A percentile compares a stretch with the other conserved stretches of the same genome.
Evolutionary conservation across 2,888 invertebrate species (phyloP).

Genomic region (Xestobium rufovillosum): DNA sequence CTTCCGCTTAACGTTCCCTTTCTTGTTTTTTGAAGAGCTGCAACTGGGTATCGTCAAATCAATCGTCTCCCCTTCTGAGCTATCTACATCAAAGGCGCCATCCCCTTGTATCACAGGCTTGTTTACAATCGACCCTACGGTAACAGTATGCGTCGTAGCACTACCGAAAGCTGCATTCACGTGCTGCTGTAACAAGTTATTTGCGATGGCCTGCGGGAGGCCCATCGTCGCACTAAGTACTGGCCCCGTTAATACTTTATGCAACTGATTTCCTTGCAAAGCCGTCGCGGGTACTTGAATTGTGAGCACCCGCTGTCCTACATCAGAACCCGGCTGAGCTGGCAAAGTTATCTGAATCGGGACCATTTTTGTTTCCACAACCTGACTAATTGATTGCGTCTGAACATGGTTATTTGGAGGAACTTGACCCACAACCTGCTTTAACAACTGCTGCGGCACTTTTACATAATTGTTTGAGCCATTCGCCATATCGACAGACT

Average conservation of each 20-base stretch:
- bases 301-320: constrained; percentile 66
- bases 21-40: neutral
- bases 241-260: constrained; percentile 73
- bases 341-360: constrained; percentile 72
- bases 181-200: constrained; percentile 79
- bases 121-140: constrained; percentile 18
- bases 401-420: constrained; percentile 6
- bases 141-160: constrained; percentile 26
- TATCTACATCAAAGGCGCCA: constrained; percentile 20
- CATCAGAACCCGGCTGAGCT: constrained; percentile 62
- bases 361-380: constrained; percentile 46
- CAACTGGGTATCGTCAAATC: neutral
- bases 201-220: constrained; percentile 73
- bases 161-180: constrained; percentile 64
- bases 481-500: neutral
- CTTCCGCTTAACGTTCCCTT: neutral
- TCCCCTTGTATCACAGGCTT: constrained; percentile 32
- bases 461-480: neutral
- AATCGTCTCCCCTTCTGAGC: constrained; percentile 7
- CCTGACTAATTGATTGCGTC: constrained; percentile 31
- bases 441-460: neutral
- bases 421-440: constrained; percentile 2
- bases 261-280: constrained; percentile 54
- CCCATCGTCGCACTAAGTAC: constrained; percentile 86
- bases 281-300: constrained; percentile 86